Conservation (phyloP, 1,140 invertebrate genomes). For the Drosophila leontia region DNA sequence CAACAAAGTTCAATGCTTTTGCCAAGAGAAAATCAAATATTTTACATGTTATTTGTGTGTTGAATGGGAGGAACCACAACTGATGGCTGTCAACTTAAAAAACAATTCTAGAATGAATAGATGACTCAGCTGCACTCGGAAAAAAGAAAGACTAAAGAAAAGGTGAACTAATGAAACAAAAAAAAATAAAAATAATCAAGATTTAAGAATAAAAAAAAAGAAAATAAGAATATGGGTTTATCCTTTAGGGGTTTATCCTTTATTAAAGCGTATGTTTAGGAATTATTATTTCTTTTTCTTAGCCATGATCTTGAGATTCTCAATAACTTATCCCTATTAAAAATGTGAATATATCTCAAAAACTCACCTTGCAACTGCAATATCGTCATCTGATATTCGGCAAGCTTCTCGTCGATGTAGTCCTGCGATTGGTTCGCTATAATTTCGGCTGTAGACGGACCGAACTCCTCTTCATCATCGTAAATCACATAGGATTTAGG, state of each 20-base stretch:
- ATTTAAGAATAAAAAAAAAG: no score
- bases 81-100: constrained; percentile 37
- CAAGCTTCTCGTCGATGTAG: constrained; percentile 96
- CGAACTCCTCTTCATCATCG: constrained; percentile 89
- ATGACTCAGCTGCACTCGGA: constrained; percentile 17
- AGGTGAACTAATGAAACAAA: background rate
- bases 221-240: background rate
- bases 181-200: no score
- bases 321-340: background rate
- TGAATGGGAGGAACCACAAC: constrained; percentile 12
- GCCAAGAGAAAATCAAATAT: constrained; percentile 58
- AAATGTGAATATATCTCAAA: background rate
- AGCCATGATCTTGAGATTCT: background rate
- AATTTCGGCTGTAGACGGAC: constrained; percentile 94
- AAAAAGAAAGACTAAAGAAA: background rate
- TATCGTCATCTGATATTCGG: constrained; percentile 96
- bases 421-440: constrained; percentile 97
- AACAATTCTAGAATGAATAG: constrained; percentile 23
- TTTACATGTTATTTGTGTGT: constrained; percentile 34
- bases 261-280: background rate
- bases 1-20: constrained; percentile 58
- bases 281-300: background rate
- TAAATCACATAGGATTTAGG: constrained; percentile 87
- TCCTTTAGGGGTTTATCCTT: background rate
- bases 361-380: constrained; percentile 93